These are phyloP conservation scores for Erebia epiphron DNA, from an alignment of 2,888 invertebrate genomes.

Conservation along the genomic window DNA sequence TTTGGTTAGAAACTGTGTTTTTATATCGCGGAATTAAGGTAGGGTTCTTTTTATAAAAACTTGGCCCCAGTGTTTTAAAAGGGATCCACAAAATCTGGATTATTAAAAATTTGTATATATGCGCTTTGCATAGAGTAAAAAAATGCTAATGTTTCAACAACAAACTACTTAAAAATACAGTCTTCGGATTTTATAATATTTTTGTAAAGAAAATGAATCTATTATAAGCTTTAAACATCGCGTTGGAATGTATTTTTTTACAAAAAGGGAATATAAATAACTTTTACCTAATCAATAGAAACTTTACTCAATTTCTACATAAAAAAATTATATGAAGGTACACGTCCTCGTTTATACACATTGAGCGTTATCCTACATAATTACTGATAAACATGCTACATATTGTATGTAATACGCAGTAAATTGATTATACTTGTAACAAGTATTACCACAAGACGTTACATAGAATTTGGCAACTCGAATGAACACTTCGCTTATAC, in stretches of 20 bases:
- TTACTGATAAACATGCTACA: slow-evolving; percentile 77
- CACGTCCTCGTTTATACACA: slow-evolving; percentile 73
- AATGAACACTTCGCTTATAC: slow-evolving; percentile 72
- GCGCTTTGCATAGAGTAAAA: slow-evolving; percentile 56
- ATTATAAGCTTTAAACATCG: slow-evolving; percentile 39
- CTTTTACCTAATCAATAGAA: slow-evolving; percentile 56
- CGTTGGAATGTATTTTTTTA: slow-evolving; percentile 63
- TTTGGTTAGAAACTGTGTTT: slow-evolving; percentile 27
- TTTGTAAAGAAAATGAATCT: slow-evolving; percentile 56
- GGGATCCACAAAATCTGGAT: slow-evolving; percentile 74
- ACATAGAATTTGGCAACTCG: slow-evolving; percentile 80
- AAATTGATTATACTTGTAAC: slow-evolving; percentile 53
- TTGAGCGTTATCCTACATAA: slow-evolving; percentile 77
- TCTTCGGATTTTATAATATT: slow-evolving; percentile 73
- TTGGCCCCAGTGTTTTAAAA: slow-evolving; percentile 76
- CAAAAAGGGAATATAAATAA: slow-evolving; percentile 61
- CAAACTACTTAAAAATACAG: slow-evolving; percentile 70
- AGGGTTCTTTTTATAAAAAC: slow-evolving; percentile 61
- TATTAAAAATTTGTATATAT: slow-evolving; percentile 68
- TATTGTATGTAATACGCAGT: slow-evolving; percentile 63
- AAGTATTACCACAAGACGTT: slow-evolving; percentile 67
- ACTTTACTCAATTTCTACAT: slow-evolving; percentile 57
- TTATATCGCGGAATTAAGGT: slow-evolving; percentile 28
- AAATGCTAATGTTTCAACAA: slow-evolving; percentile 60
- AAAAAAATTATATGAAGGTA: slow-evolving; percentile 64